Conservation (phyloP, 2,888 invertebrate species). For the Notocelia uddmanniana region DNA sequence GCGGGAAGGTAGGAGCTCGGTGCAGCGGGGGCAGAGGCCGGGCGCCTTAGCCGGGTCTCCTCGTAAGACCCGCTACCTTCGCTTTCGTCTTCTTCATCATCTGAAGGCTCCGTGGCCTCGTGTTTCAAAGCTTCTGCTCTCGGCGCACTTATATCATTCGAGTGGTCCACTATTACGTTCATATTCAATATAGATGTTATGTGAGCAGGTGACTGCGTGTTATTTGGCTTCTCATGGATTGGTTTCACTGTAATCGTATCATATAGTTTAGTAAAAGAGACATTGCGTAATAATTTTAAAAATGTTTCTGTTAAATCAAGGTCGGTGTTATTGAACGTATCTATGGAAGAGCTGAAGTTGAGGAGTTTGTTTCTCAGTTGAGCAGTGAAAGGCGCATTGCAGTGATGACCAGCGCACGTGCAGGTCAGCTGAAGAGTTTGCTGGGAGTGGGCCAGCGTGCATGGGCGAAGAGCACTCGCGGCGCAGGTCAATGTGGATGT, state of each 20-base stretch:
- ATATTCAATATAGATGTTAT: constrained; percentile 48
- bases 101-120: constrained; percentile 72
- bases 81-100: constrained; percentile 78
- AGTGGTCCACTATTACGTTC: constrained; percentile 43
- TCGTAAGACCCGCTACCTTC: constrained; percentile 77
- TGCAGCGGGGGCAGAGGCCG: constrained; percentile 73
- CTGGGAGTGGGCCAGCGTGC: constrained; percentile 62
- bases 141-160: constrained; percentile 55
- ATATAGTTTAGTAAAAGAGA: constrained; percentile 60
- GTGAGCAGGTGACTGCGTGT: constrained; percentile 44
- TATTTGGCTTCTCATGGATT: constrained; percentile 30
- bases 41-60: constrained; percentile 63
- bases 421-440: constrained; percentile 67
- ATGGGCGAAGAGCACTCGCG: constrained; percentile 56
- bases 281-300: constrained; percentile 65
- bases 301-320: constrained; percentile 62
- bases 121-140: constrained; percentile 73
- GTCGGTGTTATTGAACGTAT: constrained; percentile 48
- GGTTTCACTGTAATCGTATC: constrained; percentile 58
- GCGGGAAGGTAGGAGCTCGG: constrained; percentile 77
- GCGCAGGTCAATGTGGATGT: constrained; percentile 67
- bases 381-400: constrained; percentile 70
- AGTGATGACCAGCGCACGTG: constrained; percentile 66
- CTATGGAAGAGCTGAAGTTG: constrained; percentile 62
- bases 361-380: constrained; percentile 64